A percentile compares a stretch with the other conserved stretches of the same genome.
phyloP scores from a whole-genome alignment of 1,140 invertebrate species.

The Scaptomyza pallida region DNA sequence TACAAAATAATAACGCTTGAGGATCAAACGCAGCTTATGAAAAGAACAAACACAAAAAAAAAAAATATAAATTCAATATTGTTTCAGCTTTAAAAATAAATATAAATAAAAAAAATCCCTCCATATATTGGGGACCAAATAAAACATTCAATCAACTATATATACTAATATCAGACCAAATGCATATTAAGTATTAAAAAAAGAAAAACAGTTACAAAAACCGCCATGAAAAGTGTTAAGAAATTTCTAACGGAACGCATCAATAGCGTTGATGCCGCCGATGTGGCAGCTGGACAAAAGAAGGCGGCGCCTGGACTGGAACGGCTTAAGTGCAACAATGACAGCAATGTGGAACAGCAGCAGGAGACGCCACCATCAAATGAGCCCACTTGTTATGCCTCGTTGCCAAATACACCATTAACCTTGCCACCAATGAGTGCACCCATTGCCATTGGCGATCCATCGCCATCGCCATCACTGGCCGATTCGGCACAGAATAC shows the following conservation, averaged over 20 bases:
- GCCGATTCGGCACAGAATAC: conserved; percentile 71
- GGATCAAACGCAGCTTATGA: not conserved
- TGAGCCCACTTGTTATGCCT: conserved; percentile 37
- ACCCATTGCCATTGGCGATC: conserved; percentile 69
- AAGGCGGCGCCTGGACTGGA: conserved; percentile 60
- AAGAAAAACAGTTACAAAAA: conserved; percentile 6
- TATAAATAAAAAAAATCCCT: conserved; percentile 22
- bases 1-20: too few relatives aligned
- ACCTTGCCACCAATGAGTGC: conserved; percentile 60
- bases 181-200: not conserved
- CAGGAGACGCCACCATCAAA: conserved; percentile 3
- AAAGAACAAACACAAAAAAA: not conserved
- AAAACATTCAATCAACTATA: too few relatives aligned
- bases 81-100: conserved; percentile 26
- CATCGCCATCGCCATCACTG: conserved; percentile 71
- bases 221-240: conserved; percentile 79
- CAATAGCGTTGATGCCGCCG: conserved; percentile 71
- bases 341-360: not conserved
- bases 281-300: conserved; percentile 38
- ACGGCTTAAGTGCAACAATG: conserved; percentile 54
- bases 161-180: not conserved
- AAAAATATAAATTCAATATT: not conserved
- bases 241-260: conserved; percentile 82
- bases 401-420: conserved; percentile 65
- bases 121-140: not conserved